Base-by-base conservation (phyloP, 2,888 invertebrate species). In the Amphimallon solstitiale region DNA sequence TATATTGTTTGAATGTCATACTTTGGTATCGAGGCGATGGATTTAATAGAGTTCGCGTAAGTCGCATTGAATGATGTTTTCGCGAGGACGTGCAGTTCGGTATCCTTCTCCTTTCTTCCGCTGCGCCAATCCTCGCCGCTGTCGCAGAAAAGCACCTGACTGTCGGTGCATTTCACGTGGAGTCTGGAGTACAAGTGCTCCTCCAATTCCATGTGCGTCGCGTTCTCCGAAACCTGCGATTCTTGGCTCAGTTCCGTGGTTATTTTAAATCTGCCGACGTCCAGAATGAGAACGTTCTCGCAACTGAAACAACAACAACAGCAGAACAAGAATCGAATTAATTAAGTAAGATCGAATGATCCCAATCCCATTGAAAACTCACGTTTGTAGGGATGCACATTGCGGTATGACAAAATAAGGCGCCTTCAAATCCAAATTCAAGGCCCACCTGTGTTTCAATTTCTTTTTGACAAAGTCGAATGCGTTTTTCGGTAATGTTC, bases 181-280 rank as follows among this genome's bases (percentile, higher is more conserved):
- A 92, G 85, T 71, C 93, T 85, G 70, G 93, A 93, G 74, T 93
- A 94, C 6, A 93, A 83, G 51, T 90, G 85, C 77, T 93, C 92
- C 75, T 94, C 93, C 62, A 93, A 80, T 82, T 94, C 93, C 88
- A 92, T 92, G 74, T 91, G 89, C 0, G 93, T 93, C 0, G 90
- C 90, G 75, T 92, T 90, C 78, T 93, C 92, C 0, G 91, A 80
- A 7, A 88, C 86, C 54, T 88, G 81, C 69, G 88, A 87, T 0
- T 85, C 82, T 0, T 90, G 89, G 76, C 92, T 92, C 56, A 93
- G 81, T 77, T 94, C 93, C 10, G 91, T 92, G 73, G 86, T 88
- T 5, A 93, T 82, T 35, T 86, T 84, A 67, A 92, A 83, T 51
- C 89, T 87, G 21, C 92, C 92, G 38, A 91, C 84, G 80, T 94